Evolutionary conservation across 92 coral and sea anemone species (phyloP).

Genomic region (Isaurus tuberculatus): DNA sequence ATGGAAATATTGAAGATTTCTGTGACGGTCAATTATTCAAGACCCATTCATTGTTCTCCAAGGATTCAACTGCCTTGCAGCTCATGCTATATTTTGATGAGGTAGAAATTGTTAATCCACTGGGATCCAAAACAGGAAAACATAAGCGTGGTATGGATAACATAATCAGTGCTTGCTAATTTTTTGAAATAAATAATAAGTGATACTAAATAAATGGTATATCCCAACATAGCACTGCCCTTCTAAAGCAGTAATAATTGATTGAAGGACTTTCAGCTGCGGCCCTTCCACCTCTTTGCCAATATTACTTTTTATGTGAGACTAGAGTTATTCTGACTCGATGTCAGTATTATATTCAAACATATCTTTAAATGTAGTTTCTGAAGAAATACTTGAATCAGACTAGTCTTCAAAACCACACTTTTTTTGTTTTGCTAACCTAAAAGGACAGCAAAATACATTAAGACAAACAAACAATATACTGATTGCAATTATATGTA

Average conservation of each 20-base stretch:
- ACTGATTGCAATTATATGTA: background rate
- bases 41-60: constrained; percentile 63
- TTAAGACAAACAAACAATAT: background rate
- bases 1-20: constrained; percentile 61
- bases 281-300: background rate
- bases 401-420: too few relatives aligned
- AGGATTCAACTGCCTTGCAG: constrained; percentile 67
- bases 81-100: constrained; percentile 76
- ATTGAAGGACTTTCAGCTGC: background rate
- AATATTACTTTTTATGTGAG: background rate
- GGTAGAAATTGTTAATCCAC: constrained; percentile 68
- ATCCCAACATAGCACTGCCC: too few relatives aligned
- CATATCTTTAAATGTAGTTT: too few relatives aligned
- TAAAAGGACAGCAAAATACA: background rate
- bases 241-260: too few relatives aligned
- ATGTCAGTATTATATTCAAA: too few relatives aligned
- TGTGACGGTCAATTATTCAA: constrained; percentile 68
- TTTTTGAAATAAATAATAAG: background rate
- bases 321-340: too few relatives aligned
- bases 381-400: too few relatives aligned
- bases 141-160: constrained; percentile 64
- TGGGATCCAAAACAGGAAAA: constrained; percentile 67
- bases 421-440: constrained; percentile 6
- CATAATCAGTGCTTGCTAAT: background rate
- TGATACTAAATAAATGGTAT: too few relatives aligned